A percentile compares a stretch with the other conserved stretches of the same genome.
Conservation (phyloP, 2,888 invertebrate species). For the Ecliptopera silaceata region DNA sequence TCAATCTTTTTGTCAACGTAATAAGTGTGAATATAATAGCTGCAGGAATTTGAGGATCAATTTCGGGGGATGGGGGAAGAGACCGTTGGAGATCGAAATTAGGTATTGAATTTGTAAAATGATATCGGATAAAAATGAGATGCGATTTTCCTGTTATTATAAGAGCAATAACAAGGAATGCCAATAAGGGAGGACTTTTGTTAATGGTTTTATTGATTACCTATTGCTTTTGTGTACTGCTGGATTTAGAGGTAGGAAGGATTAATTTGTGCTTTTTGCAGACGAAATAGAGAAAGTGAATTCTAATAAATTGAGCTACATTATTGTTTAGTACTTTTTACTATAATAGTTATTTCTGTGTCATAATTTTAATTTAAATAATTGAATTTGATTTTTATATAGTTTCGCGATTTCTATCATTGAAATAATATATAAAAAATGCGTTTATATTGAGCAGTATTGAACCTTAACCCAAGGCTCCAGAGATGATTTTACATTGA, state of each 20-base stretch:
- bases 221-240: not conserved
- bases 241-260: no score
- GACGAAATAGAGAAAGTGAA: no score
- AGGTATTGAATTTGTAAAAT: conserved; percentile 40
- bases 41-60: conserved; percentile 33
- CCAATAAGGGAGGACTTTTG: conserved; percentile 3
- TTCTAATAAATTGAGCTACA: no score
- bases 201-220: not conserved
- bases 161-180: conserved; percentile 20
- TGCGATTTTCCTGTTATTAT: conserved; percentile 23
- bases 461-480: not conserved
- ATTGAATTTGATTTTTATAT: no score
- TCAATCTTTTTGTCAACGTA: conserved; percentile 36
- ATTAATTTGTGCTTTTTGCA: no score
- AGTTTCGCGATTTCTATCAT: no score
- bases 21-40: conserved; percentile 41
- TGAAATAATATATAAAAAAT: no score
- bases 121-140: conserved; percentile 33
- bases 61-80: conserved; percentile 25
- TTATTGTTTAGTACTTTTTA: no score
- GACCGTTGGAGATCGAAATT: conserved; percentile 37
- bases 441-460: not conserved
- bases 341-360: no score
- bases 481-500: conserved; percentile 3
- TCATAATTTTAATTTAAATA: no score